Evolutionary conservation across 2,797 vertebrate species (phyloP), one percentile per base, ranked within the genome.

Genomic region (Harpia harpyja): DNA sequence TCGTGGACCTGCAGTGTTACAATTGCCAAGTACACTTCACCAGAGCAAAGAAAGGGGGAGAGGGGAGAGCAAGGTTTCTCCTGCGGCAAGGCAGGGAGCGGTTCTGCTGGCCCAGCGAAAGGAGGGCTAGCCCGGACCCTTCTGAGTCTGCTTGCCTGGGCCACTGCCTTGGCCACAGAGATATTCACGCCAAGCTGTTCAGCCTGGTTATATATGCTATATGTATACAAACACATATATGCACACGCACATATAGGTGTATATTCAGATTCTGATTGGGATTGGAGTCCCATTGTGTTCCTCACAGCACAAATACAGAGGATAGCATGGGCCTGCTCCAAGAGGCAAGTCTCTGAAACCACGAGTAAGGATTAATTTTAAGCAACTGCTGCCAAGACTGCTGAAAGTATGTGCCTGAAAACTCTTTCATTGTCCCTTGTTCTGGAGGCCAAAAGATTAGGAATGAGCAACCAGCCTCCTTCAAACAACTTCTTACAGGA

Each of bases 151-250:
- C 72, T 65, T 49, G 49, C 72, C 51, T 56, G 35, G 49, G 59
- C n/a, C 48, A 68, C 37, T 28, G 21, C 51, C 49, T 74, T 12
- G 27, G 22, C 39, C 30, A 48, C 70, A 70, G n/a, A 8, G 11
- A 19, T 83, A 30, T 28, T 51, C 51, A n/a, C 0, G 0, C 27
- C 37, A 35, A 70, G 27, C 25, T 37, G 37, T 48, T 72, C 59
- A 70, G 41, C 32, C 43, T 53, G 19, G 10, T 37, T 39, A 61
- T 17, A 35, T 28, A 10, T 16, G 68, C n/a, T 30, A 4, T 39
- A 51, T 0, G 1, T 49, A 41, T 20, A n/a, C 28, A 33, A 7
- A 56, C 12, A n/a, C 3, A 0, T 30, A 49, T 9, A 46, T 1
- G 7, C 39, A 24, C 19, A 14, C 0, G 3, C 49, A 39, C 39